phyloP scores from a whole-genome alignment of 2,797 vertebrate species.

The Sitta carolinensis region DNA sequence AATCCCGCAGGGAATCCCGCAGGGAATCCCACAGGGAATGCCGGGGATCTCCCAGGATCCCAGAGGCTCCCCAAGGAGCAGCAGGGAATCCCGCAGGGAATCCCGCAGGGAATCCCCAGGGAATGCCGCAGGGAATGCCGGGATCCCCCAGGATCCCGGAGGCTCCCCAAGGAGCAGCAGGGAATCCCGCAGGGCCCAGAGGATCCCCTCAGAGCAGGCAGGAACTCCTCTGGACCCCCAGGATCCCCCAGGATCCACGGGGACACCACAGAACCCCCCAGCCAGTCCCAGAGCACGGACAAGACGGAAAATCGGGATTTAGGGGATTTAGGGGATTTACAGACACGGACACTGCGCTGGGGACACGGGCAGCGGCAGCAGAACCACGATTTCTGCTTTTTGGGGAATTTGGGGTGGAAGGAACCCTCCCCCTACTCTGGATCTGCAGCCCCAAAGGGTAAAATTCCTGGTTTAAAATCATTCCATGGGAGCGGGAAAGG shows the following conservation, averaged over 20 bases:
- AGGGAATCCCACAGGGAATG: background rate
- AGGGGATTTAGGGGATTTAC: no score
- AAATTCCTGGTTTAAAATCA: background rate
- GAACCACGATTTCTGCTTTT: rapidly evolving
- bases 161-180: no score
- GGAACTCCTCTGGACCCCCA: no score
- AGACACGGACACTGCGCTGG: background rate
- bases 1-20: no score
- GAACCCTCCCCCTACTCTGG: background rate
- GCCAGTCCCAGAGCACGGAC: background rate
- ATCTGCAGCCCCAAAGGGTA: background rate
- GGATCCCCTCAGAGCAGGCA: no score
- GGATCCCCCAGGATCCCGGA: background rate
- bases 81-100: no score
- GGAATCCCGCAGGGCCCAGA: background rate
- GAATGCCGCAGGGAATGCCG: no score
- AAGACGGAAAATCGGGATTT: background rate
- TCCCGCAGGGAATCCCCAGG: rapidly evolving
- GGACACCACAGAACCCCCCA: background rate
- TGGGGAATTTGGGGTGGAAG: background rate
- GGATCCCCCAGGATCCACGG: no score
- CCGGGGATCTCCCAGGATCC: background rate
- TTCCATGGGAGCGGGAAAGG: background rate
- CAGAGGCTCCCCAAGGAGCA: no score
- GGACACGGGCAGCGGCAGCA: background rate